These are phyloP conservation scores for Parazoanthus swiftii DNA, from an alignment of 92 coral and sea anemone species.

Conservation along the genomic window DNA sequence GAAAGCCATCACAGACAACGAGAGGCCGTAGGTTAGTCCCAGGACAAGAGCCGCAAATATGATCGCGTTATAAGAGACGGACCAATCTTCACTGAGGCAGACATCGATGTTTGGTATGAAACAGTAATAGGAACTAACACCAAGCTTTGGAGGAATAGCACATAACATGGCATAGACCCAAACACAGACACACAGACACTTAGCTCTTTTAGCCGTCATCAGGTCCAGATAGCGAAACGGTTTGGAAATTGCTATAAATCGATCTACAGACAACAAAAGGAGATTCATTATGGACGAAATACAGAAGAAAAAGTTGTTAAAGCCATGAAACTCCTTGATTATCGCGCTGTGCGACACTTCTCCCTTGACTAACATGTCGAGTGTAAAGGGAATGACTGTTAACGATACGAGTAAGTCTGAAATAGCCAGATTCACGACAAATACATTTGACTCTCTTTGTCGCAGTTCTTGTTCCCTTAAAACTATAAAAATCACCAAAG, in stretches of 20 bases:
- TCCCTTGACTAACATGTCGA: constrained; percentile 42
- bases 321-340: constrained; percentile 50
- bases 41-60: constrained; percentile 55
- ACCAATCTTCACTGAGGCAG: constrained; percentile 57
- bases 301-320: constrained; percentile 60
- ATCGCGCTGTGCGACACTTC: background rate
- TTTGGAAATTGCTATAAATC: constrained; percentile 57
- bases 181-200: constrained; percentile 11
- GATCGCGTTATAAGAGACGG: constrained; percentile 24
- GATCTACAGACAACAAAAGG: constrained; percentile 59
- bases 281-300: constrained; percentile 64
- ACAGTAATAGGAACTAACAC: constrained; percentile 65
- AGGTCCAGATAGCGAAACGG: constrained; percentile 55
- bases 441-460: constrained; percentile 47
- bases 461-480: constrained; percentile 45
- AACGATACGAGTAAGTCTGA: constrained; percentile 58
- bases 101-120: constrained; percentile 58
- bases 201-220: constrained; percentile 42
- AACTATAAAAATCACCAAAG: constrained; percentile 49
- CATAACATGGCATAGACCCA: constrained; percentile 59
- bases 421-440: constrained; percentile 51
- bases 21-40: constrained; percentile 54
- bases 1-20: constrained; percentile 47
- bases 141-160: constrained; percentile 60
- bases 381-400: constrained; percentile 51